Percentiles rank a stretch among this genome's conserved stretches.
phyloP scores from a whole-genome alignment of 2,113 vertebrate genomes.

The Azemiops feae region DNA sequence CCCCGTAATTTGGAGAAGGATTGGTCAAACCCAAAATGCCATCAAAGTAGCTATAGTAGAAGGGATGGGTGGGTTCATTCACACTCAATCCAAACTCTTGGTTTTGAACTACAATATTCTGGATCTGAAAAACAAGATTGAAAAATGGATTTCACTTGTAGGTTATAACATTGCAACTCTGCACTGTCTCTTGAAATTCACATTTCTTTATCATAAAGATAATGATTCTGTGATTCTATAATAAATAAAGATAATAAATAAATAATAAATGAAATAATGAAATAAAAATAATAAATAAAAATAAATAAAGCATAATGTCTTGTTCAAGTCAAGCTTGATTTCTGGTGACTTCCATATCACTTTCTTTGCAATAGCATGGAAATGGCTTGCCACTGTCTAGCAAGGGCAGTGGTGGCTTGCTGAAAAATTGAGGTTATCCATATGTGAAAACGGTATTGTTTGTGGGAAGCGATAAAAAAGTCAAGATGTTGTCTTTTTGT shows the following conservation, averaged over 20 bases:
- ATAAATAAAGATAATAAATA: background rate
- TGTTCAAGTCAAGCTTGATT: background rate
- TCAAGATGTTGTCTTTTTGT: background rate
- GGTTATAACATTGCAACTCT: background rate
- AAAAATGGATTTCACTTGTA: background rate
- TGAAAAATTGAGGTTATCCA: background rate
- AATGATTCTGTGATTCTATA: background rate
- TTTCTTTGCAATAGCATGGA: background rate
- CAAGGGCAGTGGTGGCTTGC: background rate
- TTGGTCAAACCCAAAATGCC: conserved; percentile 72
- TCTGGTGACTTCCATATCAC: background rate
- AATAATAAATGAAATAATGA: too few relatives aligned
- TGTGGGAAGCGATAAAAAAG: background rate
- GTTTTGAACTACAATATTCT: conserved; percentile 62
- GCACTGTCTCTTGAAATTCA: background rate
- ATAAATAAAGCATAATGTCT: background rate
- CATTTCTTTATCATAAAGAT: background rate
- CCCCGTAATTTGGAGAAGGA: conserved; percentile 42
- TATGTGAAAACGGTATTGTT: background rate
- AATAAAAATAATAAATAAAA: too few relatives aligned
- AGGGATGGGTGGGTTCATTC: conserved; percentile 53
- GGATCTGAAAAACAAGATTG: conserved; percentile 60
- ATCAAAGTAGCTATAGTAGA: conserved; percentile 64
- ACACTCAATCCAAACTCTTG: conserved; percentile 79
- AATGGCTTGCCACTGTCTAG: background rate